Evolutionary conservation across 2,113 vertebrate species (phyloP), one percentile per base, ranked within the genome.

Genomic region (Lepisosteus oculatus): DNA sequence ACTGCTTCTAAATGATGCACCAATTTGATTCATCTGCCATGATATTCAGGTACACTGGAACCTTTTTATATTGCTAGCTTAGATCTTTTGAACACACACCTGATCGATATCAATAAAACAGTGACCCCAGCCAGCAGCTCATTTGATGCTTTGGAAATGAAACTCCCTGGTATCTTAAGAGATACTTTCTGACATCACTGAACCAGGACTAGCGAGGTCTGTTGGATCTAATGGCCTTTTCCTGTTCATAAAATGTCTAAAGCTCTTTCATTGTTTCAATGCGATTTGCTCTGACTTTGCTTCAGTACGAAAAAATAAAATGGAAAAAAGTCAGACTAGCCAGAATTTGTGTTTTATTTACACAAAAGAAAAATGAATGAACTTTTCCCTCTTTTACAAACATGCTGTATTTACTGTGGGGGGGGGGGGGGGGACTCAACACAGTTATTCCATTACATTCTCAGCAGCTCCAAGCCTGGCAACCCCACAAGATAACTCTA

Each of bases 101-200:
- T 84, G 86, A 89, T 91, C 91, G 85, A 92, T 90, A 84, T 82
- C 83, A 88, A 89, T 87, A 90, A 89, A 89, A 89, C 85, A 64
- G 67, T 4, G 73, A 76, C 78, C 81, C 74, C 79, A 13, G 77
- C 77, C 77, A 68, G 86, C 76, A 72, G 70, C 67, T 72, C 74
- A 77, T 86, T 85, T 90, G 85, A 88, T 88, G 90, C 72, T 83
- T 76, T 81, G 79, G 76, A 78, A 15, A 15, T 2, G 72, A 76
- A 64, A 88, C 86, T 82, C 82, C 1, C 17, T 43, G 61, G 82
- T 75, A 77, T 74, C 82, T n/a, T 66, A 81, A 78, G 79, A 80
- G 70, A 29, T 29, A 78, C 79, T 79, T 81, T 62, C 51, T 12
- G 14, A 65, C 70, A 17, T 8, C 44, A 29, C 43, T 72, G 51